These are phyloP conservation scores for Hydrozoanthus tunicans DNA, from an alignment of 64 coral and sea anemone genomes.

Conservation along the genomic window DNA sequence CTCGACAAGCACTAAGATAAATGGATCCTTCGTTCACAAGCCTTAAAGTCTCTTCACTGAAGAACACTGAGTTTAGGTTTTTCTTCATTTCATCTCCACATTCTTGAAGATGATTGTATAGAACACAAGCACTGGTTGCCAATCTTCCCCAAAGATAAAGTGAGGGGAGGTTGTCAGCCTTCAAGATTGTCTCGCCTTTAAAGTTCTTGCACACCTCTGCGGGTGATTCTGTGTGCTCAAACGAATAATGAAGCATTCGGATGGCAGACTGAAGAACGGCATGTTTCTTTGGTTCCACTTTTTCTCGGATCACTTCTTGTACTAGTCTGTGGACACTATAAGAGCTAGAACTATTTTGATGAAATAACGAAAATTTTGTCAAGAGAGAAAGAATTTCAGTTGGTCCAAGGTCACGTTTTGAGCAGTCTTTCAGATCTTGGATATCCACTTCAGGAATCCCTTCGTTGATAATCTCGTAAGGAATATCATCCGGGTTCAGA, in stretches of 20 bases:
- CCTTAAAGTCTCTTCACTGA: conserved; percentile 52
- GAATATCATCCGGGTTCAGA: conserved; percentile 73
- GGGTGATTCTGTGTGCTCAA: conserved; percentile 37
- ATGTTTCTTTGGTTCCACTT: conserved; percentile 32
- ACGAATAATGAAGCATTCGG: conserved; percentile 50
- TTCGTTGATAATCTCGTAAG: conserved; percentile 74
- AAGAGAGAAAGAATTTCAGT: conserved; percentile 54
- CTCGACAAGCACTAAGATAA: conserved; percentile 66
- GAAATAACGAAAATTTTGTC: conserved; percentile 90
- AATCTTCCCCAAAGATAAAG: conserved; percentile 72
- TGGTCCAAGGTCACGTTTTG: conserved; percentile 19
- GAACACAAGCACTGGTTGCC: conserved; percentile 47
- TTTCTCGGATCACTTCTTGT: conserved; percentile 73
- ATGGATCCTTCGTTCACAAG: conserved; percentile 75
- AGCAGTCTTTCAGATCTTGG: not conserved
- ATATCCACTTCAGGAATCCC: conserved; percentile 42
- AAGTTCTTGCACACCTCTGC: conserved; percentile 58
- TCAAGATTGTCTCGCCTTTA: conserved; percentile 56
- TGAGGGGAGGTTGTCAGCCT: conserved; percentile 59
- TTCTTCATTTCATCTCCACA: not conserved
- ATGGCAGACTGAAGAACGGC: conserved; percentile 39
- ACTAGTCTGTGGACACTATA: conserved; percentile 53
- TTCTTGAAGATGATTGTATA: conserved; percentile 45
- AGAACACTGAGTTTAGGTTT: conserved; percentile 26
- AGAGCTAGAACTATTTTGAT: conserved; percentile 49